Base-by-base conservation (phyloP, 2,797 vertebrate species). In the Aselliscus stoliczkanus region DNA sequence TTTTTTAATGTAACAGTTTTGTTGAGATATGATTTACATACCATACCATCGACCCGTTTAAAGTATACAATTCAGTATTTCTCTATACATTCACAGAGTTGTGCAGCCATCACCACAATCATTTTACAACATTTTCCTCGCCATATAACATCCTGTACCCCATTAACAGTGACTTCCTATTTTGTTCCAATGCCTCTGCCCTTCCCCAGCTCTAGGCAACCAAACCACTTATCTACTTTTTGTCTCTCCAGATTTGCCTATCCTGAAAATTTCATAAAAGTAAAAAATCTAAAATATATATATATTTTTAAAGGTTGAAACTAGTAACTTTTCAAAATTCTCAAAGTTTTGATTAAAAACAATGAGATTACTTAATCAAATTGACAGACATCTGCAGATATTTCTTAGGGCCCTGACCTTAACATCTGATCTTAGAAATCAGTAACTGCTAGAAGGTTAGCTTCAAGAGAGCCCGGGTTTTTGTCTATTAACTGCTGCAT, bases 341-440 rank as follows among this genome's bases (percentile, higher is more conserved):
- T 77, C 62, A 67, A 69, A 92, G 60, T 72, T 92, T 54, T 95
- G 13, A 65, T 89, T 85, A 17, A 54, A 54, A 88, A 50, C 86
- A 58, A 87, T 83, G 73, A 92, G n/a, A 92, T 88, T 87, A 83
- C 58, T 73, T 95, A 94, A 67, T 96, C 15, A 76, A 73, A 60
- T 77, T 88, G 69, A 93, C 15, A 93, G 34, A 58, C 47, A 90
- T 47, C 54, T 93, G 29, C 54, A 88, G 64, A 34, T 81, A 77
- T 62, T 81, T 96, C 70, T 95, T 58, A 65, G 65, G 17, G 18
- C 37, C 18, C 37, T 65, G 27, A 72, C 62, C 15, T 50, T 94
- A 70, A 31, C 44, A 44, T 90, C 72, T 92, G 47, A 34, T 87
- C 42, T 92, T 88, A 93, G 52, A 86, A 79, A 84, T n/a, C 60